These are phyloP conservation scores for Hucho hucho DNA, from an alignment of 2,113 vertebrate genomes.

Conservation along the genomic window DNA sequence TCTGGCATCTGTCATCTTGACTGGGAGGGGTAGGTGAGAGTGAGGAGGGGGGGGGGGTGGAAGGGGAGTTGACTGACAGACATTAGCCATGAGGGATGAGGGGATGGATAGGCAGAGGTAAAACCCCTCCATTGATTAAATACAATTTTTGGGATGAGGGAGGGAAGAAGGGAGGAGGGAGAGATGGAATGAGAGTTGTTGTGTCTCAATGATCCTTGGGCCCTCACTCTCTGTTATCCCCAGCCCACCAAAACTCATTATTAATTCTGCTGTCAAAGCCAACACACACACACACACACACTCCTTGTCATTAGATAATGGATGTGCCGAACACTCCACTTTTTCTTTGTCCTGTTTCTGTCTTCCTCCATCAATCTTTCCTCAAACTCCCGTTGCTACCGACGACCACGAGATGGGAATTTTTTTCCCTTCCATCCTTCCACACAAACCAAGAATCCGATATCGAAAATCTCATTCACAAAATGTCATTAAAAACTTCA, in stretches of 20 bases:
- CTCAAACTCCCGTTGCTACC: neutral
- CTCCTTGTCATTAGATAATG: conserved; percentile 8
- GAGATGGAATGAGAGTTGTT: neutral
- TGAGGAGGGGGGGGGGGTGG: too few species aligned
- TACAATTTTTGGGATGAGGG: neutral
- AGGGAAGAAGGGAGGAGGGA: neutral
- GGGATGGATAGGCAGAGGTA: neutral
- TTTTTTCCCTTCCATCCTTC: too few species aligned
- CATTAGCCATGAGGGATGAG: neutral
- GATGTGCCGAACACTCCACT: neutral
- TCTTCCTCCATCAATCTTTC: neutral
- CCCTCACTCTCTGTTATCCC: conserved; percentile 21
- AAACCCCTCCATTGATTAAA: neutral
- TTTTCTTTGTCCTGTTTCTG: conserved; percentile 10
- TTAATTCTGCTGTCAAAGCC: too few species aligned
- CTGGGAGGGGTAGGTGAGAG: neutral
- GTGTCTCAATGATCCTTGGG: conserved; percentile 17
- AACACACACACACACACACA: neutral
- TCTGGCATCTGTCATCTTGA: neutral
- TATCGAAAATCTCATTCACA: conserved; percentile 25
- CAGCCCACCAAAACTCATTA: neutral
- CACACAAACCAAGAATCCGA: neutral
- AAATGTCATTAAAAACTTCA: conserved; percentile 27
- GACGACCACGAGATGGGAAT: neutral
- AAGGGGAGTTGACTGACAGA: neutral